Conservation (phyloP, 2,888 invertebrate genomes). For the Phytoseiulus persimilis region DNA sequence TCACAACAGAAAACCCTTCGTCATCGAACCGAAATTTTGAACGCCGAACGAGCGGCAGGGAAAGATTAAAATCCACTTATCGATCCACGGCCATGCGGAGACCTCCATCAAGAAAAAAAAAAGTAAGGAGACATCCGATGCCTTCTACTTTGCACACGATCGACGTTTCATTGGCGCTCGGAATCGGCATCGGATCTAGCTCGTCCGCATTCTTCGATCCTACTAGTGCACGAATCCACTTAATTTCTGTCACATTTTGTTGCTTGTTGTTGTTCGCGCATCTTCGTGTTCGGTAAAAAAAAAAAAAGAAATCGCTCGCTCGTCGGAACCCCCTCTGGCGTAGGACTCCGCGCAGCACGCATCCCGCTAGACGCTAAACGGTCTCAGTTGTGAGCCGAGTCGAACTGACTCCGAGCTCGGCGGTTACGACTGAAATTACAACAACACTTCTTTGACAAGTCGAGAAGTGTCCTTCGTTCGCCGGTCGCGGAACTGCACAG, state of each 20-base stretch:
- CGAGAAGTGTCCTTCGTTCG: background rate
- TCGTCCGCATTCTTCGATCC: background rate
- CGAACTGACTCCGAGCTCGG: background rate
- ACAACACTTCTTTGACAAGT: background rate
- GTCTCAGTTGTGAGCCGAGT: background rate
- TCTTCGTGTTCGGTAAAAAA: background rate
- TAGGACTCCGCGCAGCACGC: background rate
- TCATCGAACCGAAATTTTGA: background rate
- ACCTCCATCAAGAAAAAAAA: background rate
- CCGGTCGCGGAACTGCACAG: background rate
- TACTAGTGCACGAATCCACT: background rate
- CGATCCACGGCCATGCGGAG: background rate
- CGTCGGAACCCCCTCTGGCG: background rate
- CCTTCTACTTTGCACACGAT: background rate
- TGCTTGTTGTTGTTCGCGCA: background rate
- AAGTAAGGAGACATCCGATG: background rate
- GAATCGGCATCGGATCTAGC: background rate
- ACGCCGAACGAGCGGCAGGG: background rate
- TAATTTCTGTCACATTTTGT: conserved; percentile 29
- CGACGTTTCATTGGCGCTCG: background rate
- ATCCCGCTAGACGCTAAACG: background rate
- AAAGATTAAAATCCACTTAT: background rate
- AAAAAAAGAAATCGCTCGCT: background rate
- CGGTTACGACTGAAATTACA: background rate
- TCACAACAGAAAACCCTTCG: background rate